These are phyloP conservation scores for Papilio polyxenes DNA, from an alignment of 1,140 invertebrate genomes.

Conservation along the genomic window DNA sequence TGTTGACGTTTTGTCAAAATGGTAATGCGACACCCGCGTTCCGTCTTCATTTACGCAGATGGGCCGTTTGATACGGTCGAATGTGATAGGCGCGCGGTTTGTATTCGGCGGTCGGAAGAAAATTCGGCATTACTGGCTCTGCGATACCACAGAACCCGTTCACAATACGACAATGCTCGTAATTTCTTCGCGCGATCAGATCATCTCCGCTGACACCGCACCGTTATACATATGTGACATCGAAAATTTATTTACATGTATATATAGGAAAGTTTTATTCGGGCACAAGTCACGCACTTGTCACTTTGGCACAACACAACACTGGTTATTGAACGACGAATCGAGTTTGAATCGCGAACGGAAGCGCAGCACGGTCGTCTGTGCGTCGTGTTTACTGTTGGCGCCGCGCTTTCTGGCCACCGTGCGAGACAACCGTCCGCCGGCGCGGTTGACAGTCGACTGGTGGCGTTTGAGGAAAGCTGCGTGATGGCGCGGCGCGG, in stretches of 20 bases:
- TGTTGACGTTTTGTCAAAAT: constrained; percentile 61
- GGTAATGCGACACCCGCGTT: constrained; percentile 60
- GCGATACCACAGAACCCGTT: constrained; percentile 62
- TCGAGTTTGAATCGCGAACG: constrained; percentile 71
- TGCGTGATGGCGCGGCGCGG: constrained; percentile 60
- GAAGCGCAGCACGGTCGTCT: constrained; percentile 68
- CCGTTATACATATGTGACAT: constrained; percentile 56
- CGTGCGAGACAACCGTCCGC: constrained; percentile 52
- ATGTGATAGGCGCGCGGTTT: constrained; percentile 50
- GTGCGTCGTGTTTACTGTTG: constrained; percentile 77
- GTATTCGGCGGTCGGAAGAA: constrained; percentile 51
- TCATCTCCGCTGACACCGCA: constrained; percentile 63
- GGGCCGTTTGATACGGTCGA: constrained; percentile 53
- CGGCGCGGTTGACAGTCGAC: constrained; percentile 72
- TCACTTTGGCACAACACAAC: constrained; percentile 73
- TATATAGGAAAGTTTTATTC: constrained; percentile 55
- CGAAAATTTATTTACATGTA: constrained; percentile 69
- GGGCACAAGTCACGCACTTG: constrained; percentile 59
- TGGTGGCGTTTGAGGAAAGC: constrained; percentile 72
- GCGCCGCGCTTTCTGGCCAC: constrained; percentile 57
- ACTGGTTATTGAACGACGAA: constrained; percentile 57
- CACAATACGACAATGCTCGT: constrained; percentile 62
- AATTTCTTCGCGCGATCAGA: constrained; percentile 66
- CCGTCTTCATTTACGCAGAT: constrained; percentile 52
- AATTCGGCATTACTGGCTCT: constrained; percentile 49